Percentiles rank a stretch among this genome's conserved stretches.
Evolutionary conservation across 2,797 vertebrate genomes (phyloP).

Genomic region (Semotilus atromaculatus): DNA sequence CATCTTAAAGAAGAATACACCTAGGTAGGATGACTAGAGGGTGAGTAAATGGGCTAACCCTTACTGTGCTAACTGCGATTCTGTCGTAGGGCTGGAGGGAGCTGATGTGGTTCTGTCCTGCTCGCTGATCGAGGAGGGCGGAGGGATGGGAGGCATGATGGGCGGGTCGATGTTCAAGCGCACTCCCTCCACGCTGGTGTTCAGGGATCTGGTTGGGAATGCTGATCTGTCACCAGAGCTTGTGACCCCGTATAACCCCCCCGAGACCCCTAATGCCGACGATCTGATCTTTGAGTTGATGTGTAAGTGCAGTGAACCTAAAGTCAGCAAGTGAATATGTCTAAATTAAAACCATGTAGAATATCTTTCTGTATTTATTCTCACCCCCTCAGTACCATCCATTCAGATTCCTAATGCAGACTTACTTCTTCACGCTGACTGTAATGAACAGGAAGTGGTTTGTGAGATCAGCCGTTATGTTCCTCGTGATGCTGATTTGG

Average conservation of each 20-base stretch:
- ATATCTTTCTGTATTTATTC: neutral
- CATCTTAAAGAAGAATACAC: too few relatives aligned
- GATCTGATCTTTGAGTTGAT: constrained; percentile 75
- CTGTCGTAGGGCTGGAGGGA: constrained; percentile 62
- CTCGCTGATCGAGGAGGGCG: constrained; percentile 75
- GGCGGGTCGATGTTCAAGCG: constrained; percentile 62
- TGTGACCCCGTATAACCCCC: constrained; percentile 77
- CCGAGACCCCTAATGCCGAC: constrained; percentile 72
- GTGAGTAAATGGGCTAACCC: too few relatives aligned
- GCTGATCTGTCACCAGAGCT: constrained; percentile 73
- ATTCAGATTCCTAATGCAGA: constrained; percentile 76
- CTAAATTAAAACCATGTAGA: neutral
- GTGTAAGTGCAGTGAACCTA: constrained; percentile 63
- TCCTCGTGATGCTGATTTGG: constrained; percentile 63
- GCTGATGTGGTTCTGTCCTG: constrained; percentile 84
- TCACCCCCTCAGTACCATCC: constrained; percentile 69
- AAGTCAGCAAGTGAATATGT: neutral
- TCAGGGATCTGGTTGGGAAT: constrained; percentile 71
- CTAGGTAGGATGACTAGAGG: too few relatives aligned
- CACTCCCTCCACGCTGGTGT: constrained; percentile 77
- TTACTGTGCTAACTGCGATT: neutral
- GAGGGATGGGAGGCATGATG: constrained; percentile 63
- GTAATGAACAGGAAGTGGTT: constrained; percentile 78
- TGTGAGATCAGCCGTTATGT: constrained; percentile 81
- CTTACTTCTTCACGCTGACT: constrained; percentile 82